Percentiles rank a stretch among this genome's conserved stretches.
Evolutionary conservation across 64 coral and sea anemone genomes (phyloP).

Genomic region (Stylophora pistillata): DNA sequence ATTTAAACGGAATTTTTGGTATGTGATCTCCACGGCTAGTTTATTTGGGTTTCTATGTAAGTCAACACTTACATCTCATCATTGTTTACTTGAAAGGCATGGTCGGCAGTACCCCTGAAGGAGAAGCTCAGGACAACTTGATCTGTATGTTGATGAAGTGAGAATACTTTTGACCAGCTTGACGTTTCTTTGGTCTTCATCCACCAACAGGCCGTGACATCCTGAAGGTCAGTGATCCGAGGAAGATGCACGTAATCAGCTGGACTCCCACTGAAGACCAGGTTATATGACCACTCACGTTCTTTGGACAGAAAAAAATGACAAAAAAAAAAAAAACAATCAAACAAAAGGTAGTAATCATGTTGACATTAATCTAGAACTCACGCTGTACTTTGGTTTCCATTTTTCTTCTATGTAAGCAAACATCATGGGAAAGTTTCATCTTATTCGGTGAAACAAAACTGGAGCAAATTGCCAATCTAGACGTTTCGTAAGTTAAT

Average conservation of each 20-base stretch:
- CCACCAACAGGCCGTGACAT: slow-evolving; percentile 38
- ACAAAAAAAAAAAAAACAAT: not conserved
- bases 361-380: no score
- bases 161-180: slow-evolving; percentile 24
- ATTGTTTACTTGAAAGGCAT: not conserved
- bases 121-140: slow-evolving; percentile 1
- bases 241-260: slow-evolving; percentile 19
- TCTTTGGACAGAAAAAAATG: slow-evolving; percentile 23
- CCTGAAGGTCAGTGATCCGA: slow-evolving; percentile 21
- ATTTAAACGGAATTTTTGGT: no score
- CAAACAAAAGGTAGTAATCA: no score
- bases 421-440: no score
- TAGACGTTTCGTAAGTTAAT: no score
- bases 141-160: not conserved
- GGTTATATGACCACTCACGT: slow-evolving; percentile 23
- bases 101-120: not conserved
- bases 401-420: no score
- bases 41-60: no score
- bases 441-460: no score
- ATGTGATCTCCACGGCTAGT: no score
- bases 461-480: no score
- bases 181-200: not conserved
- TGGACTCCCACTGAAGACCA: slow-evolving; percentile 7
- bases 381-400: no score
- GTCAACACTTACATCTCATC: slow-evolving; percentile 25